phyloP scores from a whole-genome alignment of 1,140 invertebrate genomes.

The Bombus fervidus region DNA sequence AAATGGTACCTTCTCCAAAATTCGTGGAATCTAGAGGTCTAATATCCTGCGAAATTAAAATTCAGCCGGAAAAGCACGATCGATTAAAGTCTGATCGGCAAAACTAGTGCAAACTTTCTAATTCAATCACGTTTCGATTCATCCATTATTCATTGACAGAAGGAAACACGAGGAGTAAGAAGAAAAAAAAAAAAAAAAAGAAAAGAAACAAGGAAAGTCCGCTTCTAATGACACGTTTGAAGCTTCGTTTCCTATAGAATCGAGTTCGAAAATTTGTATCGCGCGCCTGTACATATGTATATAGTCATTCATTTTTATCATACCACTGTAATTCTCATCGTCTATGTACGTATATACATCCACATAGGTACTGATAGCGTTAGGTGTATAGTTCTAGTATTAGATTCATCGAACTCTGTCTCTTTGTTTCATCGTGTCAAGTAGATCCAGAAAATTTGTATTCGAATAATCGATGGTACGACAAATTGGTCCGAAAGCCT shows the following conservation, averaged over 20 bases:
- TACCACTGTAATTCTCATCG: too few relatives aligned
- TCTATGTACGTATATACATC: too few relatives aligned
- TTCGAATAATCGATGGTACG: too few relatives aligned
- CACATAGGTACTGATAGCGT: too few relatives aligned
- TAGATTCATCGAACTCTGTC: too few relatives aligned
- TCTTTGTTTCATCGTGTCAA: too few relatives aligned
- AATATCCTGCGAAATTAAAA: not conserved
- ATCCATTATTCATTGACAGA: not conserved
- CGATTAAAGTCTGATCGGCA: not conserved
- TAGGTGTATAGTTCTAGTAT: too few relatives aligned
- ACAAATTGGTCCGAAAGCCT: too few relatives aligned
- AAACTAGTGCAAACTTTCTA: not conserved
- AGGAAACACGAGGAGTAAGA: not conserved
- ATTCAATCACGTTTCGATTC: not conserved
- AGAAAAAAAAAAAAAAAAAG: not conserved
- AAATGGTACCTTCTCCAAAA: not conserved
- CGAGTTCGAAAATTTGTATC: not conserved
- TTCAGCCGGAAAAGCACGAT: not conserved
- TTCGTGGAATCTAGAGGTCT: not conserved
- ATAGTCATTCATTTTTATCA: too few relatives aligned
- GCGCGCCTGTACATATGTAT: not conserved
- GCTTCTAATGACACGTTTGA: not conserved
- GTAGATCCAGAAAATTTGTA: too few relatives aligned
- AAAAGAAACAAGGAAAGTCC: not conserved
- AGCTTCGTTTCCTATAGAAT: too few relatives aligned